Percentiles rank a stretch among this genome's conserved stretches.
phyloP scores from a whole-genome alignment of 2,797 vertebrate genomes.

The Babyrousa celebensis region DNA sequence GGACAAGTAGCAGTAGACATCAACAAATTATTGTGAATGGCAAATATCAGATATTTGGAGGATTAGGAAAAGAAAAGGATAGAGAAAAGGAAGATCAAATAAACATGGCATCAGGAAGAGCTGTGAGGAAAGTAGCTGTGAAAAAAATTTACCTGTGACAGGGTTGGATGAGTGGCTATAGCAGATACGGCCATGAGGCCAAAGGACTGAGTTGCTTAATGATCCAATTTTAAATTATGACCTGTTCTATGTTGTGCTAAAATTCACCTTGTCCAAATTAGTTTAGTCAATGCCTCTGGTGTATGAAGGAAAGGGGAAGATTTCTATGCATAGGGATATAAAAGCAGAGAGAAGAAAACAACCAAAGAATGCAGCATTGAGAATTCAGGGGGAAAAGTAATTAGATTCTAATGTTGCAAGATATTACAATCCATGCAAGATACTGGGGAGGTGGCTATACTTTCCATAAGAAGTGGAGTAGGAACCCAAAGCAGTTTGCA shows the following conservation, averaged over 20 bases:
- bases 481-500: not conserved
- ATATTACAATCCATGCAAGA: not conserved
- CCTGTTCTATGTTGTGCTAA: not conserved
- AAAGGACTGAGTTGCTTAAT: not conserved
- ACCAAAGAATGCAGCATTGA: not conserved
- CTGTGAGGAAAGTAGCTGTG: not conserved
- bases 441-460: not conserved
- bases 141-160: not conserved
- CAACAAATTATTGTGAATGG: not conserved
- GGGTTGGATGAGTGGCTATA: not conserved
- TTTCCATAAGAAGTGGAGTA: not conserved
- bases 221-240: not conserved
- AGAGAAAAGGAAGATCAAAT: not conserved
- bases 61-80: not conserved
- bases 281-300: not conserved
- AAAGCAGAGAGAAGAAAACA: not conserved
- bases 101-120: not conserved
- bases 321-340: not conserved
- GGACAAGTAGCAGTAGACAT: not conserved
- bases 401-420: not conserved
- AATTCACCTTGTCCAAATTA: not conserved
- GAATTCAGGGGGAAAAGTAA: slow-evolving; percentile 35
- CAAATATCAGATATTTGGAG: not conserved
- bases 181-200: not conserved
- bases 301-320: not conserved